A percentile compares a stretch with the other conserved stretches of the same genome.
These are phyloP conservation scores for Paraplagusia blochii DNA, from an alignment of 2,113 vertebrate species.

Conservation along the genomic window DNA sequence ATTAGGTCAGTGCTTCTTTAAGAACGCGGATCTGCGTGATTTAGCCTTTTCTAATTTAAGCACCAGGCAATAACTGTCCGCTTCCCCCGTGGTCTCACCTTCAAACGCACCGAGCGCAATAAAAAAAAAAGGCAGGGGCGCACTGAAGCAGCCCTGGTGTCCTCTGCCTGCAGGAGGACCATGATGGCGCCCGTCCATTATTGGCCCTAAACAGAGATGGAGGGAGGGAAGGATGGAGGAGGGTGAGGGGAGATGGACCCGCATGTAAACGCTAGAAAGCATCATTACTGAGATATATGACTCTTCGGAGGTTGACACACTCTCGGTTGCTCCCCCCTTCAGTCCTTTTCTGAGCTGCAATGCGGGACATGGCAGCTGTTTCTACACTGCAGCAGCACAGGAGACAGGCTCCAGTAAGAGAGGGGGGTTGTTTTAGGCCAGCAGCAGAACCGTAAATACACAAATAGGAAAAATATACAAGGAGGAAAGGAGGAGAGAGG, in stretches of 20 bases:
- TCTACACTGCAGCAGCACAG: conserved; percentile 59
- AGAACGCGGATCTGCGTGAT: neutral
- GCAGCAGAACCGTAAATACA: conserved; percentile 4
- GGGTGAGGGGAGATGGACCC: too few relatives aligned
- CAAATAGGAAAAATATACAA: neutral
- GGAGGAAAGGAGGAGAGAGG: neutral
- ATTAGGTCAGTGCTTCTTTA: neutral
- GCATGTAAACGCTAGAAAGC: conserved; percentile 4
- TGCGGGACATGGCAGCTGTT: conserved; percentile 68
- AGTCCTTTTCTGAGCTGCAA: conserved; percentile 75
- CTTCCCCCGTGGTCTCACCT: neutral
- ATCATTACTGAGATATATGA: conserved; percentile 50
- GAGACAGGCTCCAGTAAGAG: conserved; percentile 11
- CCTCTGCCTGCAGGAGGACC: conserved; percentile 10
- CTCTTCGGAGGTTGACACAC: conserved; percentile 43
- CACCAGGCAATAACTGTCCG: conserved; percentile 1
- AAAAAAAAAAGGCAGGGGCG: neutral
- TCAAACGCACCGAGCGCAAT: conserved; percentile 10
- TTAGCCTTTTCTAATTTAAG: neutral
- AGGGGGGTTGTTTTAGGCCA: conserved; percentile 21
- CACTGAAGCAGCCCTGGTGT: neutral
- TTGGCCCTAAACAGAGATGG: neutral
- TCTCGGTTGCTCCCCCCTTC: conserved; percentile 25
- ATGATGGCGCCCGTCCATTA: conserved; percentile 37
- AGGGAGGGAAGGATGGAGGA: neutral